A percentile compares a stretch with the other conserved stretches of the same genome.
Evolutionary conservation across 2,888 invertebrate species (phyloP).

Genomic region (Cephus pulcher): DNA sequence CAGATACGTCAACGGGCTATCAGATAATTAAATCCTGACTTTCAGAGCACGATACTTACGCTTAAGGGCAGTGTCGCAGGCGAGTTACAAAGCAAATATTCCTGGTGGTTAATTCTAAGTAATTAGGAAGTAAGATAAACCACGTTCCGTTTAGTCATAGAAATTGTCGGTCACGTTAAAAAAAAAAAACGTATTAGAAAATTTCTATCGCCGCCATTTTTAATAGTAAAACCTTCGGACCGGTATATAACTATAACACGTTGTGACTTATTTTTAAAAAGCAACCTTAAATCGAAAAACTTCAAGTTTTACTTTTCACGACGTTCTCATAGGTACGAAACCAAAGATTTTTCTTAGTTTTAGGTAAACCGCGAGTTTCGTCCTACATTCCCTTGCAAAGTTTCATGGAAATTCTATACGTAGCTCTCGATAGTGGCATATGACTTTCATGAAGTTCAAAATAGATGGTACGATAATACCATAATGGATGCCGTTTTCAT

Average conservation of each 20-base stretch:
- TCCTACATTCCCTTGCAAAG: too few relatives aligned
- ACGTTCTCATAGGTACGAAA: too few relatives aligned
- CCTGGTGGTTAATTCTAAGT: constrained; percentile 36
- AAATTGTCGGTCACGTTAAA: constrained; percentile 72
- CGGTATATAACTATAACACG: constrained; percentile 61
- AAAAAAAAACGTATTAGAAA: constrained; percentile 70
- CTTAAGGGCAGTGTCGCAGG: constrained; percentile 37
- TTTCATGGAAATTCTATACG: too few relatives aligned
- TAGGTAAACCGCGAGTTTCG: too few relatives aligned
- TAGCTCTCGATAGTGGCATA: too few relatives aligned
- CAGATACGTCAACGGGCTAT: constrained; percentile 52
- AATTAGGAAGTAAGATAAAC: constrained; percentile 64
- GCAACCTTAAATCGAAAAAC: too few relatives aligned
- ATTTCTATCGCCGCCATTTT: constrained; percentile 80
- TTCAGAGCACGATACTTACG: constrained; percentile 36
- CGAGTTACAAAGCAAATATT: constrained; percentile 29
- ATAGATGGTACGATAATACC: too few relatives aligned
- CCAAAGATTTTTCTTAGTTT: too few relatives aligned
- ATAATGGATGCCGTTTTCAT: too few relatives aligned
- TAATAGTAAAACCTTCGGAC: constrained; percentile 73
- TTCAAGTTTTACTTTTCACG: too few relatives aligned
- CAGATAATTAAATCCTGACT: constrained; percentile 55
- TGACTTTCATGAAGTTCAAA: too few relatives aligned
- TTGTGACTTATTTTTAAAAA: background rate
- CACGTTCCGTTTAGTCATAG: constrained; percentile 78